These are phyloP conservation scores for Chaetorhynchus papuensis DNA, from an alignment of 2,113 vertebrate species.

Conservation along the genomic window DNA sequence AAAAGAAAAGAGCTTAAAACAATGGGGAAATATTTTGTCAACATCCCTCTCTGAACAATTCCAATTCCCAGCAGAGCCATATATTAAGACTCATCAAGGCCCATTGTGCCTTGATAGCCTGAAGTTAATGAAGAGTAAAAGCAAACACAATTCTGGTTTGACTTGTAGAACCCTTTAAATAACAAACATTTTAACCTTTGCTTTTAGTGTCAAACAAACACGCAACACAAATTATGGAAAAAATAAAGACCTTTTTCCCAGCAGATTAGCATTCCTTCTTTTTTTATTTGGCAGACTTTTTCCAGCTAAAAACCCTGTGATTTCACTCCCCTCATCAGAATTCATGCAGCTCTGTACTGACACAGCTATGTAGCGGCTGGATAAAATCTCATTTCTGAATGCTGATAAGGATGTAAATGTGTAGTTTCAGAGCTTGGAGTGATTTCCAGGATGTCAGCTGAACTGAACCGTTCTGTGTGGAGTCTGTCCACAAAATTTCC, in stretches of 20 bases:
- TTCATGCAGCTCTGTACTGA: neutral
- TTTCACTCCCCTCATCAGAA: neutral
- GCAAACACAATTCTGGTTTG: neutral
- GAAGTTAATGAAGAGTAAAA: neutral
- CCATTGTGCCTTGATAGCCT: neutral
- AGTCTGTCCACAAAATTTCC: neutral
- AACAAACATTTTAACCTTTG: conserved; percentile 13
- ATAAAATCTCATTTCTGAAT: neutral
- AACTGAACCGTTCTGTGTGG: neutral
- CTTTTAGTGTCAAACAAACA: conserved; percentile 16
- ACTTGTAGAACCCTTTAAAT: neutral
- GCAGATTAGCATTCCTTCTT: neutral
- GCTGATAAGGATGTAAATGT: neutral
- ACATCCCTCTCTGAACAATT: conserved; percentile 1
- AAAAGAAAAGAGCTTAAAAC: conserved; percentile 6
- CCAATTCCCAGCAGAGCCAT: neutral
- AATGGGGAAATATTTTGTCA: conserved; percentile 35
- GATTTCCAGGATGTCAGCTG: neutral
- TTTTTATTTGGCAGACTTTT: neutral
- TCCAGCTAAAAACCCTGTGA: neutral
- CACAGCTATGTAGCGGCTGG: neutral
- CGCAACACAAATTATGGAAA: neutral
- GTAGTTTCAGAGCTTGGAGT: neutral
- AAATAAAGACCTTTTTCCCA: neutral
- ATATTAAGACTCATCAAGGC: neutral